Evolutionary conservation across 2,797 vertebrate genomes (phyloP).

Genomic region (Anguilla obscura): DNA sequence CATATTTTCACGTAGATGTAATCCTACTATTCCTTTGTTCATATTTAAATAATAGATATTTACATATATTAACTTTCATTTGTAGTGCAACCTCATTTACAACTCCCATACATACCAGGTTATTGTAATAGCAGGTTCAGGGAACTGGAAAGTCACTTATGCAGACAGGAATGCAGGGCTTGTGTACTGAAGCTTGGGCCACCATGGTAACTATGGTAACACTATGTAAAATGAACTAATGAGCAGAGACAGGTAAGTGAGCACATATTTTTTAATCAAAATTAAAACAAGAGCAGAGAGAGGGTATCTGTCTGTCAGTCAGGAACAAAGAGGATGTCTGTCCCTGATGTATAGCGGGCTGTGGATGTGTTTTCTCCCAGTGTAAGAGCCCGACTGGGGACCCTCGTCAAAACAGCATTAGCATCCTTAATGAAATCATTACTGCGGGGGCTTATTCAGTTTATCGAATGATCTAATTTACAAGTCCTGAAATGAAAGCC

Average conservation of each 20-base stretch:
- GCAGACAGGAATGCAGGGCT: background rate
- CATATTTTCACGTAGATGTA: slow-evolving; percentile 51
- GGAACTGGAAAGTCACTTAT: background rate
- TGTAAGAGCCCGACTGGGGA: background rate
- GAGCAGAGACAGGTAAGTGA: slow-evolving; percentile 22
- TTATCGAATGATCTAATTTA: slow-evolving; percentile 58
- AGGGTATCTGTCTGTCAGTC: slow-evolving; percentile 4
- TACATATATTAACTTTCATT: slow-evolving; percentile 33
- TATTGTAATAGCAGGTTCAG: background rate
- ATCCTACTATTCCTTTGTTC: slow-evolving; percentile 30
- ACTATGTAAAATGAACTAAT: slow-evolving; percentile 1
- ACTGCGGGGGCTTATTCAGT: slow-evolving; percentile 39
- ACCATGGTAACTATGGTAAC: background rate
- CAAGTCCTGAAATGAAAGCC: slow-evolving; percentile 66
- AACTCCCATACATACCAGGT: slow-evolving; percentile 24
- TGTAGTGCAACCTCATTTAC: slow-evolving; percentile 38
- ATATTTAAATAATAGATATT: slow-evolving; percentile 33
- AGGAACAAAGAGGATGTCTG: background rate
- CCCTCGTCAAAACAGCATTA: slow-evolving; percentile 1
- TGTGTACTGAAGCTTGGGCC: background rate
- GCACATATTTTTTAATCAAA: slow-evolving; percentile 34
- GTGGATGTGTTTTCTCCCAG: background rate
- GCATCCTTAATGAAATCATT: slow-evolving; percentile 37
- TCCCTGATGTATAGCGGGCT: background rate
- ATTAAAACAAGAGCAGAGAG: slow-evolving; percentile 23